A percentile compares a stretch with the other conserved stretches of the same genome.
These are phyloP conservation scores for Lagocephalus sceleratus DNA, from an alignment of 2,797 vertebrate genomes.

Conservation along the genomic window DNA sequence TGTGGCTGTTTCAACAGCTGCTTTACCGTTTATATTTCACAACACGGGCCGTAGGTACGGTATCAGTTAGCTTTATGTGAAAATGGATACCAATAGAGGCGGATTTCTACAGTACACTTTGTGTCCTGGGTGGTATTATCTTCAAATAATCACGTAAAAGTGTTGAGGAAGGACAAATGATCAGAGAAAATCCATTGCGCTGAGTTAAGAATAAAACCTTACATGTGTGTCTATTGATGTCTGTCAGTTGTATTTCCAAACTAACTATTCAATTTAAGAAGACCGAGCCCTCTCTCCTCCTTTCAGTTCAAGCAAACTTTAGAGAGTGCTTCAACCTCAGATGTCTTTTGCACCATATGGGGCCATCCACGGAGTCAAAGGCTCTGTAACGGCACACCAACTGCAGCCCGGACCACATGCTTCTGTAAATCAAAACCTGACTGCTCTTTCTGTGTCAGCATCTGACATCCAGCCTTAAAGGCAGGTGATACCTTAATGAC, in stretches of 20 bases:
- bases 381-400: constrained; percentile 66
- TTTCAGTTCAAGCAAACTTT: constrained; percentile 35
- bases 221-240: neutral
- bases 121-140: constrained; percentile 18
- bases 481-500: constrained; percentile 54
- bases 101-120: constrained; percentile 40
- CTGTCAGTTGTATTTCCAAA: constrained; percentile 1
- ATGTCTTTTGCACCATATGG: constrained; percentile 65
- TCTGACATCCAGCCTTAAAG: constrained; percentile 45
- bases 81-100: constrained; percentile 28
- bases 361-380: constrained; percentile 34
- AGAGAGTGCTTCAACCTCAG: constrained; percentile 40
- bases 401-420: constrained; percentile 65
- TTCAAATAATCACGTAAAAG: too few species aligned
- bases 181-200: neutral
- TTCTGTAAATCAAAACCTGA: constrained; percentile 63
- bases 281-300: neutral
- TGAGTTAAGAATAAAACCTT: constrained; percentile 2
- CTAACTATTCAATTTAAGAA: neutral
- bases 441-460: constrained; percentile 38
- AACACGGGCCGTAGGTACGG: constrained; percentile 35
- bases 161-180: too few species aligned
- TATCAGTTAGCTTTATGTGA: constrained; percentile 68
- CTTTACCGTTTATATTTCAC: constrained; percentile 64
- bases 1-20: constrained; percentile 63